Base-by-base conservation (phyloP, 2,113 vertebrate genomes). In the Rynchops niger region DNA sequence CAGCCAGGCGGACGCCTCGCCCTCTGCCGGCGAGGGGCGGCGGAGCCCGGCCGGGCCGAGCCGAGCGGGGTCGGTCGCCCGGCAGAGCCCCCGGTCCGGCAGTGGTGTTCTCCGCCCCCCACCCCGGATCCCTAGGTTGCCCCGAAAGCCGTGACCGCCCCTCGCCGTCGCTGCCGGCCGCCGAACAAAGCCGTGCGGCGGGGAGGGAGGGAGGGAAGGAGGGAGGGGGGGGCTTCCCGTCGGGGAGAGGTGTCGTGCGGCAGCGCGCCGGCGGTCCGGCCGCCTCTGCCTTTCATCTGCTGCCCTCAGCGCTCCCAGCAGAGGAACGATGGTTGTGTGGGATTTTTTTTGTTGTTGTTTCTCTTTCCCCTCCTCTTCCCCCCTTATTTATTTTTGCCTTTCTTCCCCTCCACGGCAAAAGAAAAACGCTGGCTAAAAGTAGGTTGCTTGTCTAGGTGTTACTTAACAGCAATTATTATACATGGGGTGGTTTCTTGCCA, bases 21-120 rank as follows among this genome's bases (percentile, higher is more conserved):
- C 98, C 97, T 97, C 98, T 98, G 89, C 97, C 91, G 98, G 98
- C 43, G 67, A 78, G 45, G 93, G 34, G 42, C 80, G 89, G 97
- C 19, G 7, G 14, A 11, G 49, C 53, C 29, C 15, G 25, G 23
- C 5, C 66, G 63, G 12, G 40, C 23, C 62, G 12, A 32, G 36
- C 36, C 1, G 38, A 34, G 43, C 50, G 7, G 26, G 22, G n/a
- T 18, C 49, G 34, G 32, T 23, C 12, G 34, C 32, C 47, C 23
- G 27, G 32, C 15, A 11, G 43, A 38, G 65, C 55, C 32, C 10
- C 8, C 27, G 13, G 10, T 20, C 26, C 36, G 43, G 65, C 6
- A 8, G 72, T 32, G 50, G 50, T 23, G 22, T 52, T 26, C 8
- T 14, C 50, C 21, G 22, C n/a, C n/a, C 4, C 11, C 40, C 12